Conservation (phyloP, 2,888 invertebrate species). For the Acrobasis consociella region DNA sequence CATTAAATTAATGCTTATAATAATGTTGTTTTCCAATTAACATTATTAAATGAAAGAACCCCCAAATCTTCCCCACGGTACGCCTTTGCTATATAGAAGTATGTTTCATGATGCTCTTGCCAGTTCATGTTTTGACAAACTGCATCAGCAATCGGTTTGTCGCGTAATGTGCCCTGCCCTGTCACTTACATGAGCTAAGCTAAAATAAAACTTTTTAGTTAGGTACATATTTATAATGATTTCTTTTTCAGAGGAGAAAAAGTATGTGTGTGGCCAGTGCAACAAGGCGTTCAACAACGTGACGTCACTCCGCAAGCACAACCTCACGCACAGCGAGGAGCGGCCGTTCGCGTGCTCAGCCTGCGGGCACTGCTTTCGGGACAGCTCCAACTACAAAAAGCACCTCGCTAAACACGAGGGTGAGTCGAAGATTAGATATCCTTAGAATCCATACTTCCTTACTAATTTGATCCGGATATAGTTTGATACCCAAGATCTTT, state of each 20-base stretch:
- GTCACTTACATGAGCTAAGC: background rate
- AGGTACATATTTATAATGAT: background rate
- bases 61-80: too few species aligned
- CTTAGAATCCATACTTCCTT: too few species aligned
- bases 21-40: too few species aligned
- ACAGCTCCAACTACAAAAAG: conserved; percentile 86
- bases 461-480: too few species aligned
- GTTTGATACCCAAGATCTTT: too few species aligned
- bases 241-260: conserved; percentile 66
- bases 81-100: too few species aligned
- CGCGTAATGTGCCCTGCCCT: too few species aligned
- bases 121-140: too few species aligned
- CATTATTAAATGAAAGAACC: too few species aligned
- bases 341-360: conserved; percentile 83
- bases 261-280: conserved; percentile 83
- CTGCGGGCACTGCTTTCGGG: conserved; percentile 83
- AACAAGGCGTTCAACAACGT: conserved; percentile 83
- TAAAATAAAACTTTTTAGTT: background rate
- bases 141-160: too few species aligned
- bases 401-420: conserved; percentile 77
- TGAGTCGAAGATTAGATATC: conserved; percentile 25
- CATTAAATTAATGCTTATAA: too few species aligned
- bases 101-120: too few species aligned
- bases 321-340: conserved; percentile 84
- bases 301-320: conserved; percentile 83